Conservation (phyloP, 2,797 vertebrate species). For the Buphagus erythrorhynchus region DNA sequence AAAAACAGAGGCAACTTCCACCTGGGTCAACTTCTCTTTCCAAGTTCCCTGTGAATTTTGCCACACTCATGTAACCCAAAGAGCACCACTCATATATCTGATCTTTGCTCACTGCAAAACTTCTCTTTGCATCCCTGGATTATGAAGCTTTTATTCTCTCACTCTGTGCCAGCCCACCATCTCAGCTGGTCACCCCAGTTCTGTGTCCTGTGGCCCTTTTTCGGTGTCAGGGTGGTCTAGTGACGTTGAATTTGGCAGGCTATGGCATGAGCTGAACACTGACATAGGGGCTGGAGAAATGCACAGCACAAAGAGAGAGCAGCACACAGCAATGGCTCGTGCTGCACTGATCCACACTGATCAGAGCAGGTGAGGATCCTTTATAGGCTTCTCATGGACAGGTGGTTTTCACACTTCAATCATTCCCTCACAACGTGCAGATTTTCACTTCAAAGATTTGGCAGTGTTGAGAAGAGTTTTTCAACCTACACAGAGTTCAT, state of each 20-base stretch:
- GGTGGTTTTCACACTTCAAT: constrained; percentile 53
- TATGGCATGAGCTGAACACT: fast-evolving
- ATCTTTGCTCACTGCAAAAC: background rate
- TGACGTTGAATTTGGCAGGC: background rate
- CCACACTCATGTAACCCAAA: background rate
- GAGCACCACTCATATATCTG: fast-evolving
- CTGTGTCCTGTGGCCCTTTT: background rate
- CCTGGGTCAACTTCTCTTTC: background rate
- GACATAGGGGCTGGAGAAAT: background rate
- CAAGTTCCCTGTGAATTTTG: background rate
- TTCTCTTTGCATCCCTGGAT: background rate
- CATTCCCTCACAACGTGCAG: background rate
- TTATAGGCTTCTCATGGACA: background rate
- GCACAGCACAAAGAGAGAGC: background rate
- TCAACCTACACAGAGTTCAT: constrained; percentile 36
- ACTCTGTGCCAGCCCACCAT: background rate
- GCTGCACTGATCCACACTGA: background rate
- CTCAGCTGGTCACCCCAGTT: background rate
- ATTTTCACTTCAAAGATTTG: constrained; percentile 44
- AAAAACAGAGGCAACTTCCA: background rate
- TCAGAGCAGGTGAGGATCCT: background rate
- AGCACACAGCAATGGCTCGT: background rate
- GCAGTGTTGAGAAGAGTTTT: constrained; percentile 35
- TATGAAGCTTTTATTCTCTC: background rate
- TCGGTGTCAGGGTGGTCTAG: background rate